Conservation (phyloP, 2,113 vertebrate species). For the Ciconia boyciana region DNA sequence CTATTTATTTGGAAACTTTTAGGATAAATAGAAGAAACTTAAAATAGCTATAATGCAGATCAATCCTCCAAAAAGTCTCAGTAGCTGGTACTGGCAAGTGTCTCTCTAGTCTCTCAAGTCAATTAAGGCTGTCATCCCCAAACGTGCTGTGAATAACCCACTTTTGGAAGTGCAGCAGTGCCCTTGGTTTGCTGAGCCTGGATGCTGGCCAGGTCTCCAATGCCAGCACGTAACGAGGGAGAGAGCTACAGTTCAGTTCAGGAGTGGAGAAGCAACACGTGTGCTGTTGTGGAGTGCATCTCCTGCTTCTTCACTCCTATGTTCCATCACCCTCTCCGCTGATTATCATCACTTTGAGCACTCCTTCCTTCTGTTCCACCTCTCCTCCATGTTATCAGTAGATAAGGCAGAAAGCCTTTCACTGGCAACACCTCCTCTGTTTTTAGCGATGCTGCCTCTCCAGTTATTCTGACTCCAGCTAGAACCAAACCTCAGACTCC, state of each 20-base stretch:
- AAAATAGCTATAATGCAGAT: neutral
- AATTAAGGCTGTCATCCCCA: neutral
- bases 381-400: neutral
- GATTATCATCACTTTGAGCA: neutral
- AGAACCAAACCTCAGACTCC: neutral
- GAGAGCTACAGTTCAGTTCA: neutral
- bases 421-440: neutral
- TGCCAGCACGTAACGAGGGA: neutral
- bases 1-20: neutral
- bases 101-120: neutral
- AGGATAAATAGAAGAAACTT: neutral
- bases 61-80: neutral
- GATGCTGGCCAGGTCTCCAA: neutral
- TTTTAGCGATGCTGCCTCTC: neutral
- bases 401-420: neutral
- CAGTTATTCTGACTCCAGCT: neutral
- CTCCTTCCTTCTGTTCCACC: neutral
- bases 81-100: neutral
- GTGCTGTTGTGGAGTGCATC: neutral
- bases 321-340: neutral
- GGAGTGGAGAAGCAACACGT: neutral
- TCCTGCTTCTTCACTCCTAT: neutral
- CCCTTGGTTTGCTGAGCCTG: neutral
- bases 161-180: neutral
- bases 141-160: neutral